Conservation (phyloP, 2,888 invertebrate species). For the Rosalia funebris region DNA sequence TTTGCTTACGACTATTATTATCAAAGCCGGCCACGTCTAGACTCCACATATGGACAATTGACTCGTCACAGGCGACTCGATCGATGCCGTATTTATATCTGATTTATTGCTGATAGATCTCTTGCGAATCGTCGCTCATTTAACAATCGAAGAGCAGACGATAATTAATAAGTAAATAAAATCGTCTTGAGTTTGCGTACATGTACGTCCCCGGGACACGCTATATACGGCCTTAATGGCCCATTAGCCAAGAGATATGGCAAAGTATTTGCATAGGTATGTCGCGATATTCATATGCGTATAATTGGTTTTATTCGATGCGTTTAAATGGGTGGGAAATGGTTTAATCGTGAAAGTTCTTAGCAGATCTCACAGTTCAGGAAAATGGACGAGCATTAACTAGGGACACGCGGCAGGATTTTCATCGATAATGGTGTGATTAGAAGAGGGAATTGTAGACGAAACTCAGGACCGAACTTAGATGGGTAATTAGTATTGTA, state of each 20-base stretch:
- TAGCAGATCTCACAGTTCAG: too few species aligned
- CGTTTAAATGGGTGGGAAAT: not conserved
- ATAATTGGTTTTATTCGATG: conserved; percentile 1
- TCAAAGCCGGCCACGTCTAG: conserved; percentile 17
- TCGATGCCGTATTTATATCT: conserved; percentile 26
- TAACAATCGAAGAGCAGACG: conserved; percentile 1
- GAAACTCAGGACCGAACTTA: too few species aligned
- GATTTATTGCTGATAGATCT: conserved; percentile 29
- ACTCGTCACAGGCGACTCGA: conserved; percentile 31
- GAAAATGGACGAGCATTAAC: too few species aligned
- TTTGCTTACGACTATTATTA: conserved; percentile 25
- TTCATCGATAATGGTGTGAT: too few species aligned
- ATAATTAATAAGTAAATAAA: too few species aligned
- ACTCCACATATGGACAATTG: conserved; percentile 25
- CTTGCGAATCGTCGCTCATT: conserved; percentile 3
- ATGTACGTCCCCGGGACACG: too few species aligned
- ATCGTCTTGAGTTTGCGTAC: too few species aligned
- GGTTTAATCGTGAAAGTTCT: too few species aligned
- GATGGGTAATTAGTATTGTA: too few species aligned
- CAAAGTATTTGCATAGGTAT: conserved; percentile 17
- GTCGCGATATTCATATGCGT: conserved; percentile 15
- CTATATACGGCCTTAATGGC: conserved; percentile 21
- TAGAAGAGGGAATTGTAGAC: too few species aligned
- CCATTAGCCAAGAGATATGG: conserved; percentile 17
- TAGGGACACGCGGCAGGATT: too few species aligned